A percentile compares a stretch with the other conserved stretches of the same genome.
These are phyloP conservation scores for Porites lutea DNA, from an alignment of 64 coral and sea anemone genomes.

Conservation along the genomic window DNA sequence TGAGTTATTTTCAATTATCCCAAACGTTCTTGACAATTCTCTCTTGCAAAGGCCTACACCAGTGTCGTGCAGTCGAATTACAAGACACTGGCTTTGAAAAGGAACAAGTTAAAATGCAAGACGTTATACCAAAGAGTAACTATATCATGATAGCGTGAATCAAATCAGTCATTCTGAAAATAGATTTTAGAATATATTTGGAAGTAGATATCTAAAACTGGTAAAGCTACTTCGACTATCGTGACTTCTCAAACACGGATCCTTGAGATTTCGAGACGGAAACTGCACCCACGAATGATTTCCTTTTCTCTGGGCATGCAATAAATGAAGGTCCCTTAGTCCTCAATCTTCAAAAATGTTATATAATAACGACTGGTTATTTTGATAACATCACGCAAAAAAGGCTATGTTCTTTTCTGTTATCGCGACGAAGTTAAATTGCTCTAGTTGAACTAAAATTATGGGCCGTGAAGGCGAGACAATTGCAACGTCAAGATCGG, in stretches of 20 bases:
- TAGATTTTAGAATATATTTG: neutral
- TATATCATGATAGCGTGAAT: too few relatives aligned
- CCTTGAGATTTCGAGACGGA: neutral
- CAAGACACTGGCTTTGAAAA: neutral
- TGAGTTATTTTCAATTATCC: neutral
- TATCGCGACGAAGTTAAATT: neutral
- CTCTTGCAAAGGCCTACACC: neutral
- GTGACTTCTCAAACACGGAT: neutral
- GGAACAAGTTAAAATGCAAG: conserved; percentile 2
- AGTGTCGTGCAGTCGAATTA: neutral
- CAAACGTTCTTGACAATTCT: neutral
- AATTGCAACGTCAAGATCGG: neutral
- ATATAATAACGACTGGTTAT: neutral
- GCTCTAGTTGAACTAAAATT: neutral
- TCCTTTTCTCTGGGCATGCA: neutral
- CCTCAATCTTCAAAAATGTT: too few relatives aligned
- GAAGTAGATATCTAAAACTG: conserved; percentile 17
- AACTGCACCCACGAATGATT: neutral
- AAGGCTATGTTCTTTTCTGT: neutral
- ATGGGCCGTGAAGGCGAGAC: neutral
- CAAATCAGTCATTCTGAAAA: neutral
- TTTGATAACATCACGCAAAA: neutral
- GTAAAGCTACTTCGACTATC: neutral
- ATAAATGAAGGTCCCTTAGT: neutral
- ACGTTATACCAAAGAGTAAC: neutral